A percentile compares a stretch with the other conserved stretches of the same genome.
Evolutionary conservation across 2,113 vertebrate genomes (phyloP).

Genomic region (Delphinapterus leucas): DNA sequence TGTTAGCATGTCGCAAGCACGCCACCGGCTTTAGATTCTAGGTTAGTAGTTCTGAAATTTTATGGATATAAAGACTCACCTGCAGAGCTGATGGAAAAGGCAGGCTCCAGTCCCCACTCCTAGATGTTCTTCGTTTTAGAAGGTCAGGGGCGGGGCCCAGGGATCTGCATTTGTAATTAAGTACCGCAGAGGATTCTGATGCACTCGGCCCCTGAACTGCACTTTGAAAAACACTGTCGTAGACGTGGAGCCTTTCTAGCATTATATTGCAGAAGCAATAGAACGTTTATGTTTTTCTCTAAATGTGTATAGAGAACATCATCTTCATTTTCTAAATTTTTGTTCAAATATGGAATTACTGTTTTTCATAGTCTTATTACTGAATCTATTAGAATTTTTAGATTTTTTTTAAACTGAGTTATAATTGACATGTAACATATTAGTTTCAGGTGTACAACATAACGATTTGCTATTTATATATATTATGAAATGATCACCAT

Average conservation of each 20-base stretch:
- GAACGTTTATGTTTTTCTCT: not conserved
- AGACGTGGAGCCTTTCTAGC: not conserved
- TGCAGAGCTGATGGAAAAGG: not conserved
- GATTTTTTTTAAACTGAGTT: not conserved
- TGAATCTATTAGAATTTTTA: not conserved
- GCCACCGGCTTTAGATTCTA: slow-evolving; percentile 70
- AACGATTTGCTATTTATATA: not conserved
- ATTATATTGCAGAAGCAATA: not conserved
- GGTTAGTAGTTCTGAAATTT: not conserved
- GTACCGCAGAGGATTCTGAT: not conserved
- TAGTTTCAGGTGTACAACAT: not conserved
- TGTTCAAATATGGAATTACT: not conserved
- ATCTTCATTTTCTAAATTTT: not conserved
- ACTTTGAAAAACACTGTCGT: not conserved
- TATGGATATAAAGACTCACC: not conserved
- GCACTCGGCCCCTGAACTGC: accelerated
- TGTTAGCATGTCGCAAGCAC: slow-evolving; percentile 40
- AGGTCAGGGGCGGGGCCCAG: not conserved
- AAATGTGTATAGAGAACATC: not conserved
- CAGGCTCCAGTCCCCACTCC: not conserved
- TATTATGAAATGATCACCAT: not conserved
- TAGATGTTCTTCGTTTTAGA: not conserved
- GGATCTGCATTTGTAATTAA: not conserved
- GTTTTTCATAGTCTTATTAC: not conserved
- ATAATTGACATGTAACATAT: not conserved